phyloP scores from a whole-genome alignment of 2,888 invertebrate genomes.

The Lycocerus yunnanus region DNA sequence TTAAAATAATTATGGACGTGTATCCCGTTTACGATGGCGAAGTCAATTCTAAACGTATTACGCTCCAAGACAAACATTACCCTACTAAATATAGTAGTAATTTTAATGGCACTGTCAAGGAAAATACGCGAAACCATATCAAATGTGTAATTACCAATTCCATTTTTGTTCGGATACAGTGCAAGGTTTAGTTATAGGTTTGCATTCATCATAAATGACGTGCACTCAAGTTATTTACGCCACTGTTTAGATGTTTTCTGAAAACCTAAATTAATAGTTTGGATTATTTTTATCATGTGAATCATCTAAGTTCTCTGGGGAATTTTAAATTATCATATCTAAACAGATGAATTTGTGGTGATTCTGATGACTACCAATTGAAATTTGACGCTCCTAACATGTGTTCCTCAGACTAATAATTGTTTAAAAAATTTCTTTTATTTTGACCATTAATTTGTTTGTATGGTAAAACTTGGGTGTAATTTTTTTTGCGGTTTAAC shows the following conservation, averaged over 20 bases:
- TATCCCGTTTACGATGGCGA: constrained; percentile 36
- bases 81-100: neutral
- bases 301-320: neutral
- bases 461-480: neutral
- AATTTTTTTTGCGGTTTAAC: neutral
- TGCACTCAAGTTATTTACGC: neutral
- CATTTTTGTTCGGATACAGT: neutral
- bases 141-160: neutral
- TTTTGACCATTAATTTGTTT: neutral
- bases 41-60: constrained; percentile 2
- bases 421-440: neutral
- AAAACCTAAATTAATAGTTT: neutral
- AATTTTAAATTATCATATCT: neutral
- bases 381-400: neutral
- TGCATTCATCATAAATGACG: neutral
- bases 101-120: neutral
- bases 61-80: constrained; percentile 5
- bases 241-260: neutral
- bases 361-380: neutral
- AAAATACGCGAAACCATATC: neutral
- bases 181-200: neutral
- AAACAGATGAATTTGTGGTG: neutral
- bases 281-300: neutral
- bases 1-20: constrained; percentile 37
- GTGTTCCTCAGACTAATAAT: neutral